Conservation (phyloP, 30 jellyfish, hydroid and myxozoan genomes). For the Hydra vulgaris region DNA sequence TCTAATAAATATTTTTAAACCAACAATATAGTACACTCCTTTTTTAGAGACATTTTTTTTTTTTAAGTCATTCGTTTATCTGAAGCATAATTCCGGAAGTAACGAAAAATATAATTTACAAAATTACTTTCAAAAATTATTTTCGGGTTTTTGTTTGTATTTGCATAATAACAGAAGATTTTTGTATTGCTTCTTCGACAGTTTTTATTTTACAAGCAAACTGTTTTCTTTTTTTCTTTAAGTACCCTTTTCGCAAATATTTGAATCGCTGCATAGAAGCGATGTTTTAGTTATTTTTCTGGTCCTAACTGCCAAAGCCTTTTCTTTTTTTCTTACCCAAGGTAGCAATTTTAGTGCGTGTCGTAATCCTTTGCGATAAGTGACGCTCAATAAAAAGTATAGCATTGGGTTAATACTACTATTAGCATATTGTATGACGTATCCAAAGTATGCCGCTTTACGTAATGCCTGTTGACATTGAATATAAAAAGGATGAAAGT, state of each 20-base stretch:
- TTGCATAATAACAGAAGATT: too few species aligned
- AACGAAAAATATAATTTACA: too few species aligned
- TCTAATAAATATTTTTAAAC: too few species aligned
- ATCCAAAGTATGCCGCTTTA: conserved; percentile 29
- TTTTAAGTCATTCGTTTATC: too few species aligned
- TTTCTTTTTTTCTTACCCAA: neutral
- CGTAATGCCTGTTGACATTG: conserved; percentile 42
- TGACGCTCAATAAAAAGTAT: conserved; percentile 50
- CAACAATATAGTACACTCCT: too few species aligned
- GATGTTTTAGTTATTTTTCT: neutral
- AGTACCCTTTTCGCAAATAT: neutral
- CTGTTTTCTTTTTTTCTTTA: neutral
- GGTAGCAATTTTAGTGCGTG: neutral
- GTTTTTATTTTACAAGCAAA: too few species aligned
- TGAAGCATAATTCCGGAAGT: too few species aligned
- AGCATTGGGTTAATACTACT: conserved; percentile 65
- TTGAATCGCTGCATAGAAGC: neutral
- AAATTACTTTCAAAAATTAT: too few species aligned
- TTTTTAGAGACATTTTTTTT: too few species aligned
- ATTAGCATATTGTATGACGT: conserved; percentile 49
- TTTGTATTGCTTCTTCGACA: too few species aligned
- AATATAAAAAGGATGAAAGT: conserved; percentile 31
- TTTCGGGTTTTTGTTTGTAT: too few species aligned
- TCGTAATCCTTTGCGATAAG: conserved; percentile 47
- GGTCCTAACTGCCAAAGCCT: neutral